Percentiles rank a stretch among this genome's conserved stretches.
Conservation (phyloP, 2,797 vertebrate species). For the Helarctos malayanus region DNA sequence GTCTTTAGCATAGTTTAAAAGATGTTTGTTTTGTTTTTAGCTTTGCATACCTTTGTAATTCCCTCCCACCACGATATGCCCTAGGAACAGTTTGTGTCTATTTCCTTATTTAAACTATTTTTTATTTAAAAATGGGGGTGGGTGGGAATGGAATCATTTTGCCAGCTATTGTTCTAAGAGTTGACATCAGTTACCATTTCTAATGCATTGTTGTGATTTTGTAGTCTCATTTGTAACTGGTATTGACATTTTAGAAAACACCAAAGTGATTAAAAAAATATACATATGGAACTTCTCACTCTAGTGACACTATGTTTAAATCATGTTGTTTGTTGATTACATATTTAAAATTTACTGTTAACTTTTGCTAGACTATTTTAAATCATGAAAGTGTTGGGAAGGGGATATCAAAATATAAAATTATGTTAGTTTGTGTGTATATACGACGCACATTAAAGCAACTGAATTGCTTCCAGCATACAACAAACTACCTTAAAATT, state of each 20-base stretch:
- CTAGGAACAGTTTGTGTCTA: constrained; percentile 78
- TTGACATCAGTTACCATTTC: constrained; percentile 77
- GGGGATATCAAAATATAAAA: constrained; percentile 53
- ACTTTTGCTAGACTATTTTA: constrained; percentile 79
- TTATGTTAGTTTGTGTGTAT: constrained; percentile 64
- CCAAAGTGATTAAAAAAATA: constrained; percentile 76
- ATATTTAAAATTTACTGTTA: constrained; percentile 71
- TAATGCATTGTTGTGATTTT: constrained; percentile 66
- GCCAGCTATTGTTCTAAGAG: constrained; percentile 74
- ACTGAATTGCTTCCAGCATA: constrained; percentile 76
- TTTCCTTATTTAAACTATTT: constrained; percentile 79
- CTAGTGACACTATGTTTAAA: constrained; percentile 59
- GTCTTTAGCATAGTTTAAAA: constrained; percentile 80
- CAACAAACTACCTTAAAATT: constrained; percentile 83
- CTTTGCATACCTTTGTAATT: constrained; percentile 79
- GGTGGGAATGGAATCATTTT: constrained; percentile 54
- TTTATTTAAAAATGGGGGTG: constrained; percentile 49
- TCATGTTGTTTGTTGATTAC: constrained; percentile 71
- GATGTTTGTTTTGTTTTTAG: constrained; percentile 76
- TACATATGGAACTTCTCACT: constrained; percentile 64
- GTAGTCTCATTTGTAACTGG: constrained; percentile 75
- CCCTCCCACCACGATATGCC: constrained; percentile 56
- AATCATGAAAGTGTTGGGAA: constrained; percentile 66
- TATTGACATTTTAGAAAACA: constrained; percentile 77
- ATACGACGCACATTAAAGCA: constrained; percentile 65